phyloP scores from a whole-genome alignment of 2,888 invertebrate genomes.

The Eristalinus sepulchralis region DNA sequence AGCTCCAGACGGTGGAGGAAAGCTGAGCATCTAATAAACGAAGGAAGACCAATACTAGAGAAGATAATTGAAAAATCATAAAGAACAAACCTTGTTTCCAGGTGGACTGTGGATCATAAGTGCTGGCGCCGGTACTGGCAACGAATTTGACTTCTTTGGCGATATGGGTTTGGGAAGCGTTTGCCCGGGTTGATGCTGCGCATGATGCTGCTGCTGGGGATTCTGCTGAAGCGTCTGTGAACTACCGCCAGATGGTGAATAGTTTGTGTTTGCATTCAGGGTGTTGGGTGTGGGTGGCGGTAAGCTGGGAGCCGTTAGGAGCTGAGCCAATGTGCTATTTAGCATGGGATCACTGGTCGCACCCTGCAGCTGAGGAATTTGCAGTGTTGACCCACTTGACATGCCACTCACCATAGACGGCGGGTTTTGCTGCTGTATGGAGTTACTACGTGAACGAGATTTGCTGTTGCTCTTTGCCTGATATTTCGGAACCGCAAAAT shows the following conservation, averaged over 20 bases:
- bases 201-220: conserved; percentile 73
- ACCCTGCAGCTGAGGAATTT: conserved; percentile 82
- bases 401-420: conserved; percentile 52
- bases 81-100: conserved; percentile 73
- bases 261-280: conserved; percentile 31
- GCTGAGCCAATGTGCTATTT: conserved; percentile 90
- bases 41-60: not conserved
- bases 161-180: conserved; percentile 72
- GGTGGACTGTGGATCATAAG: conserved; percentile 77
- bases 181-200: conserved; percentile 46
- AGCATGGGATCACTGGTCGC: conserved; percentile 90
- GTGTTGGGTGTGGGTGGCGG: conserved; percentile 39
- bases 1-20: conserved; percentile 74
- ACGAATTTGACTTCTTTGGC: conserved; percentile 79
- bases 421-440: conserved; percentile 78
- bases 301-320: conserved; percentile 83
- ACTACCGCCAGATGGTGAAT: conserved; percentile 67
- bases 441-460: conserved; percentile 79
- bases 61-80: not conserved
- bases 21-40: conserved; percentile 75
- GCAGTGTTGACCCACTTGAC: conserved; percentile 65
- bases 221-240: conserved; percentile 26
- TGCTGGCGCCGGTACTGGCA: conserved; percentile 76
- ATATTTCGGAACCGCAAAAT: conserved; percentile 79
- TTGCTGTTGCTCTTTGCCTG: conserved; percentile 76